Base-by-base conservation (phyloP, 2,888 invertebrate species). In the Saturnia pavonia region DNA sequence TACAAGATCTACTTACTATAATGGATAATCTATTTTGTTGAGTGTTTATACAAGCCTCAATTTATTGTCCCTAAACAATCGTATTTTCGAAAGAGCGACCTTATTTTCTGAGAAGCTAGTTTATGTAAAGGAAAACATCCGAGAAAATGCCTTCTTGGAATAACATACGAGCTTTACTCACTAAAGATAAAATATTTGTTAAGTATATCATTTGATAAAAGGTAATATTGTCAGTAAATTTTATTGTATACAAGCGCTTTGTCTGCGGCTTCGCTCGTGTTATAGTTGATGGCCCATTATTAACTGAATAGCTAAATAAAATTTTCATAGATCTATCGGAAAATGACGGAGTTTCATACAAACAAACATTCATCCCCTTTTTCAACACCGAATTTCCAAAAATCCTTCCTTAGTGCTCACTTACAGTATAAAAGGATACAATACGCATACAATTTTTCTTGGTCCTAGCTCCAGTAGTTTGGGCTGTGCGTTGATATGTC, bases 11-110 rank as follows among this genome's bases (percentile, higher is more conserved):
- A 68, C 71, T 71, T 48, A 67, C 71, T 72, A 71, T 72, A 66
- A 70, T 78, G 77, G 80, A 82, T 84, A 86, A 87, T 87, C 81
- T 85, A 82, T 84, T 83, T 82, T 77, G 79, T 77, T 73, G 80
- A 85, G 83, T 86, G 84, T 87, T 85, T 86, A 87, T 85, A 85
- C 85, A 86, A 83, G 82, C 80, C 80, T 81, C 85, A 85, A 87
- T 87, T 87, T 86, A 87, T 87, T 86, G 83, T 85, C 84, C 79
- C 84, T 72, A 73, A 78, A 84, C 85, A 85, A 82, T 80, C 85
- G 86, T 87, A 87, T 86, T 86, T 85, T 84, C 81, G 83, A 83
- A 85, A 85, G 78, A 78, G 80, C 80, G 77, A 80, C 83, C 83
- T 83, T 85, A 86, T 87, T 85, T 82, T 83, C 84, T 80, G 77